Conservation (phyloP, 2,797 vertebrate species). For the Diplodus sargus region DNA sequence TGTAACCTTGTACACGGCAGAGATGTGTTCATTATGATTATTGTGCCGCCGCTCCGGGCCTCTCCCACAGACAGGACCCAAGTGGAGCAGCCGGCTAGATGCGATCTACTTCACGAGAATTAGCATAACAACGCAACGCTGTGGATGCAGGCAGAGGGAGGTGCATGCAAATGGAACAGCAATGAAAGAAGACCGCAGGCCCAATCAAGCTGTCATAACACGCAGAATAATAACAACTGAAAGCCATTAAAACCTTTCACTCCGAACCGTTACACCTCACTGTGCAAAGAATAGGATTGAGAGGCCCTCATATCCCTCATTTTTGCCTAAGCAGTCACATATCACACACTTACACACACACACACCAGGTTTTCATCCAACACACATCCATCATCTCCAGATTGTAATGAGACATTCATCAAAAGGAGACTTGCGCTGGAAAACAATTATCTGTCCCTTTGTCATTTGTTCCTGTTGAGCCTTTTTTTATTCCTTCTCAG, state of each 20-base stretch:
- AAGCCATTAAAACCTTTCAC: constrained; percentile 78
- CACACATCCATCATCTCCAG: constrained; percentile 67
- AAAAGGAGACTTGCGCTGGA: constrained; percentile 43
- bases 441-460: constrained; percentile 58
- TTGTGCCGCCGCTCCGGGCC: constrained; percentile 65
- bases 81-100: constrained; percentile 70
- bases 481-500: neutral
- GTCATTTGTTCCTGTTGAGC: constrained; percentile 41
- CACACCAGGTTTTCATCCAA: constrained; percentile 48
- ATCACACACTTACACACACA: constrained; percentile 29
- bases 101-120: constrained; percentile 77
- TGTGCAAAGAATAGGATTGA: constrained; percentile 63
- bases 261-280: constrained; percentile 65
- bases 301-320: constrained; percentile 59
- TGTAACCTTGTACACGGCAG: constrained; percentile 5
- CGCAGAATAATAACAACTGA: constrained; percentile 75
- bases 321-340: constrained; percentile 65
- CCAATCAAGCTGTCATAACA: constrained; percentile 82
- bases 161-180: constrained; percentile 67
- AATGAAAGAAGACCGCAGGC: constrained; percentile 68
- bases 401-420: constrained; percentile 76
- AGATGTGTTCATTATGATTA: constrained; percentile 74
- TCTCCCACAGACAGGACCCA: constrained; percentile 63
- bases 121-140: constrained; percentile 80
- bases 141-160: constrained; percentile 54